Conservation (phyloP, 2,888 invertebrate genomes). For the Prosopocoilus inquinatus region DNA sequence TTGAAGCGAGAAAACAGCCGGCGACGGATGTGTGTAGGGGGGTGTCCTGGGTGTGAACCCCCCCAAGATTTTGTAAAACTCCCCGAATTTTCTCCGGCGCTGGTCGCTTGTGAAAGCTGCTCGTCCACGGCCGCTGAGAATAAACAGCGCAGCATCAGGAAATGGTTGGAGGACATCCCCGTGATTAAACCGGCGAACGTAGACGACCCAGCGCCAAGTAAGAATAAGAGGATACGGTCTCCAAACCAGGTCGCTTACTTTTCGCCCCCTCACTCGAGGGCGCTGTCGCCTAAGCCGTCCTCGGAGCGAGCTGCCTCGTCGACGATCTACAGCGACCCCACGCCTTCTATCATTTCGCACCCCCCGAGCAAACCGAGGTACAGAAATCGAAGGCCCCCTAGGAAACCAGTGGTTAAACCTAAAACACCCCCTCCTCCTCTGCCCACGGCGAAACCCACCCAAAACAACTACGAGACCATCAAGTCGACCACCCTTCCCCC, state of each 20-base stretch:
- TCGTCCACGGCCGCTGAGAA: slow-evolving; percentile 59
- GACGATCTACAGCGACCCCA: slow-evolving; percentile 5
- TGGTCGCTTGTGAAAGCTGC: slow-evolving; percentile 56
- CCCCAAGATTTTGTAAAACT: slow-evolving; percentile 49
- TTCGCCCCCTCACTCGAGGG: slow-evolving; percentile 29
- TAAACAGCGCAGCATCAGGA: slow-evolving; percentile 71
- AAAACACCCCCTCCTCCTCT: slow-evolving; percentile 49
- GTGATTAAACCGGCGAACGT: slow-evolving; percentile 31
- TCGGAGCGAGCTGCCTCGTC: slow-evolving; percentile 28
- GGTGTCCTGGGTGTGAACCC: slow-evolving; percentile 67
- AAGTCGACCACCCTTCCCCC: slow-evolving; percentile 34
- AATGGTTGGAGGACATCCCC: slow-evolving; percentile 75
- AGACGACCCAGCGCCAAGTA: slow-evolving; percentile 5
- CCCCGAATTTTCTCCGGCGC: slow-evolving; percentile 50
- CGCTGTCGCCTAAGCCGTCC: slow-evolving; percentile 35
- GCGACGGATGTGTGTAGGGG: slow-evolving; percentile 55
- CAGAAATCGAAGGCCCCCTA: slow-evolving; percentile 28
- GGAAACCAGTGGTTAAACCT: slow-evolving; percentile 32
- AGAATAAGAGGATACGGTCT: slow-evolving; percentile 35
- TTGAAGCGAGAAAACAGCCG: slow-evolving; percentile 63
- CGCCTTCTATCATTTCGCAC: slow-evolving; percentile 13
- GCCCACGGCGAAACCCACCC: slow-evolving; percentile 45
- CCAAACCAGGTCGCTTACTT: slow-evolving; percentile 41
- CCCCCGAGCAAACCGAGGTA: slow-evolving; percentile 22
- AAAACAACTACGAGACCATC: slow-evolving; percentile 17